Evolutionary conservation across 53 echinoderm and acorn worm genomes (phyloP).

Genomic region (Holothuria scabra): DNA sequence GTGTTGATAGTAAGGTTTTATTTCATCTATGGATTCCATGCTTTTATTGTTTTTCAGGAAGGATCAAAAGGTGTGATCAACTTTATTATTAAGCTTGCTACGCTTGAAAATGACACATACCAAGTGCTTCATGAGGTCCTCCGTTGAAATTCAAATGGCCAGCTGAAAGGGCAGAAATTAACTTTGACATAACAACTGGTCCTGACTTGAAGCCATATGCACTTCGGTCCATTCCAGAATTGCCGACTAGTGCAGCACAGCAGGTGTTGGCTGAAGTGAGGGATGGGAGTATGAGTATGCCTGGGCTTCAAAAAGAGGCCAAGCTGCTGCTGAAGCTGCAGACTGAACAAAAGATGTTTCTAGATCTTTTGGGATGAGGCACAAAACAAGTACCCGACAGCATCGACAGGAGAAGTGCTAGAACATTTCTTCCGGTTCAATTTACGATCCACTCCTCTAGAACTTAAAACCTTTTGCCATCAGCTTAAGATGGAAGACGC

Average conservation of each 20-base stretch:
- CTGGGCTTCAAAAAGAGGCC: conserved; percentile 13
- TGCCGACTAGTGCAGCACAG: conserved; percentile 4
- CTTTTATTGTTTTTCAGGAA: not conserved
- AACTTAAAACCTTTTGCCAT: conserved; percentile 26
- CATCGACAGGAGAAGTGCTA: conserved; percentile 7
- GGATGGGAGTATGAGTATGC: not conserved
- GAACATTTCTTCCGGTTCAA: conserved; percentile 30
- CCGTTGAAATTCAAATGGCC: not conserved
- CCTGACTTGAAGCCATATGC: conserved; percentile 24
- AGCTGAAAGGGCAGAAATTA: conserved; percentile 33
- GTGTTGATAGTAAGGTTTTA: no score
- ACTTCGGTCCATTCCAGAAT: not conserved
- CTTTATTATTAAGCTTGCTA: conserved; percentile 23
- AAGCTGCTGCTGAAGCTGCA: conserved; percentile 17
- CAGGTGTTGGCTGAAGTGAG: conserved; percentile 20
- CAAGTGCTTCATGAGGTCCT: conserved; percentile 27
- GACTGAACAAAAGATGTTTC: conserved; percentile 3
- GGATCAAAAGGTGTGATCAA: conserved; percentile 9
- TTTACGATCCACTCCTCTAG: conserved; percentile 18
- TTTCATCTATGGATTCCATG: no score
- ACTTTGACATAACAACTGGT: conserved; percentile 13
- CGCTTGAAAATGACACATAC: conserved; percentile 6
- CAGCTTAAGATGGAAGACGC: conserved; percentile 9
- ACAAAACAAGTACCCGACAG: not conserved
- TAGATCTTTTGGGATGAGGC: conserved; percentile 10